Evolutionary conservation across 2,113 vertebrate species (phyloP).

Genomic region (Microcebus murinus): DNA sequence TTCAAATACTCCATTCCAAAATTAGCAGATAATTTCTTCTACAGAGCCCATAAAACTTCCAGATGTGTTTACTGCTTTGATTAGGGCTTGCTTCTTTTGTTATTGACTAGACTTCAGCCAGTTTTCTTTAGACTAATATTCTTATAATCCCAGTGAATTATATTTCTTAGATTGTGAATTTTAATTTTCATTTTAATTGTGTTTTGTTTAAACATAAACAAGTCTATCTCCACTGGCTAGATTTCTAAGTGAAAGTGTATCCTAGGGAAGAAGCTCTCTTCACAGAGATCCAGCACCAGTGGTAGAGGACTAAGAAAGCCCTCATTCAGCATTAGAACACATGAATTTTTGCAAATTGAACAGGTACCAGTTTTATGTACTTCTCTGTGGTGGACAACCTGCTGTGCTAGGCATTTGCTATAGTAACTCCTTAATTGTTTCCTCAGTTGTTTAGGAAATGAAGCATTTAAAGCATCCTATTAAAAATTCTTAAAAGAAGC

Average conservation of each 20-base stretch:
- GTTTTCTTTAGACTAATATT: constrained; percentile 20
- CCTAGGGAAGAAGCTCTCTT: neutral
- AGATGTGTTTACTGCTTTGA: constrained; percentile 13
- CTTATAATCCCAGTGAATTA: constrained; percentile 3
- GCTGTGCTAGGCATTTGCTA: neutral
- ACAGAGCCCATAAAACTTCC: neutral
- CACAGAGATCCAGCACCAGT: neutral
- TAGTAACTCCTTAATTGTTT: neutral
- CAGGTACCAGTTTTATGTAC: neutral
- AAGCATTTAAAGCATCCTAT: constrained; percentile 11
- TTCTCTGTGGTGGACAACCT: neutral
- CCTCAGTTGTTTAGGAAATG: neutral
- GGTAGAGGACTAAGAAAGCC: neutral
- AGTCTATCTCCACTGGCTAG: neutral
- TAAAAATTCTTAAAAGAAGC: neutral
- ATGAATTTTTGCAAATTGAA: neutral
- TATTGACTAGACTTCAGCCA: neutral
- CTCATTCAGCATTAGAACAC: neutral
- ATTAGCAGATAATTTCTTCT: constrained; percentile 31
- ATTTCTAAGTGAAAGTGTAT: neutral
- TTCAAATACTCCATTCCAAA: constrained; percentile 32
- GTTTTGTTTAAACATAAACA: neutral
- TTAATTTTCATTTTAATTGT: too few species aligned
- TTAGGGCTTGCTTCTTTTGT: neutral
- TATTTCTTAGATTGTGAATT: neutral